phyloP scores from a whole-genome alignment of 2,113 vertebrate species.

The Laterallus jamaicensis region DNA sequence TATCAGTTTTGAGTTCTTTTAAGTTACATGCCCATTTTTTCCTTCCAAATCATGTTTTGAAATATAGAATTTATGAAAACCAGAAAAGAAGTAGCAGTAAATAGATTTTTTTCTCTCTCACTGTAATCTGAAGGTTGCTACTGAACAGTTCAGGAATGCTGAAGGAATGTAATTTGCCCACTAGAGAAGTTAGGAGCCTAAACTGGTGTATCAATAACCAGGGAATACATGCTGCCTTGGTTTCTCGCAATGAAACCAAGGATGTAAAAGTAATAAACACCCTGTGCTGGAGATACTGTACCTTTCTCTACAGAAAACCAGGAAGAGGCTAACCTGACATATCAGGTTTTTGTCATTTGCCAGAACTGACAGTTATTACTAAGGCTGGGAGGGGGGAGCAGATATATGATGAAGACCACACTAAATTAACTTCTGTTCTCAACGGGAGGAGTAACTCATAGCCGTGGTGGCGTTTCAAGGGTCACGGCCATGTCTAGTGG shows the following conservation, averaged over 20 bases:
- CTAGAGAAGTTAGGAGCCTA: background rate
- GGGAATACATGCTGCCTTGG: background rate
- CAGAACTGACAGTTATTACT: constrained; percentile 11
- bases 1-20: background rate
- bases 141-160: background rate
- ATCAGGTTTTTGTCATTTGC: background rate
- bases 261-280: background rate
- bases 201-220: background rate
- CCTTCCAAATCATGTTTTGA: background rate
- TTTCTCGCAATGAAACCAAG: background rate
- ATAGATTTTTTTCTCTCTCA: background rate
- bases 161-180: background rate
- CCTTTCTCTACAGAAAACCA: constrained; percentile 18
- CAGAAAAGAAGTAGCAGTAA: background rate
- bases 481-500: background rate
- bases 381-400: background rate
- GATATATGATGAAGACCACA: background rate
- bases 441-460: background rate
- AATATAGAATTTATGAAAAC: background rate
- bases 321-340: constrained; percentile 5
- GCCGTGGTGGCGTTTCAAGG: background rate
- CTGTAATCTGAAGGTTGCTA: background rate
- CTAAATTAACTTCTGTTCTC: background rate
- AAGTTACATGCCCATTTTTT: background rate
- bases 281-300: background rate